Evolutionary conservation across 2,888 invertebrate species (phyloP), one percentile per base, ranked within the genome.

Genomic region (Macaria liturata): DNA sequence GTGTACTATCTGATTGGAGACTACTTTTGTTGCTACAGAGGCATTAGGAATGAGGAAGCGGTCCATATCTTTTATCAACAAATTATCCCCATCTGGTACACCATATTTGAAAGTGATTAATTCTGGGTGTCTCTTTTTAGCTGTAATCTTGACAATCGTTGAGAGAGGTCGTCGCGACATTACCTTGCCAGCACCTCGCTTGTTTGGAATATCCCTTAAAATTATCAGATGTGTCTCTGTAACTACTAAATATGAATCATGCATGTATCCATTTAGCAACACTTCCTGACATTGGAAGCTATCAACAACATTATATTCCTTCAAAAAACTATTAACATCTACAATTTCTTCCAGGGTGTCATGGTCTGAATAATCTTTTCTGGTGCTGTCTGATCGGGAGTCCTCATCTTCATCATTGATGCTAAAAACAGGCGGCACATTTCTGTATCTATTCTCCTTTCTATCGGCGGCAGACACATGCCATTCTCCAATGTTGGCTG

Each of bases 91-190:
- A 78, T 97, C 95, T 3, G 95, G 95, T 57, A 95, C 93, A 4
- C 98, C 98, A 82, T 99, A 99, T 83, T 98, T 98, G 84, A 99
- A 99, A 0, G 99, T 99, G 64, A 99, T 98, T 71, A 99, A 92
- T 86, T 99, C 98, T 0, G 99, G 98, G 81, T 97, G 96, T 57
- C 96, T 95, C 83, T 98, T 98, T 82, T 98, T 98, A 8, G 98
- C 98, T 0, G 99, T 99, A 63, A 99, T 99, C 92, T 98, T 98
- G 6, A 99, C 97, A 71, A 99, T 97, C 51, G 97, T 96, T 3
- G 97, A 96, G 54, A 99, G 91, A 0, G 97, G 97, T 55, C 98
- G 94, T 63, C 97, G 94, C 0, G 97, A 97, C 75, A 98, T 95
- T 0, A 99, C 94, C 81, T 96, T 96, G 0, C 97, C 98, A 67